phyloP scores from a whole-genome alignment of 1,140 invertebrate species.

The Drosophila albomicans region DNA sequence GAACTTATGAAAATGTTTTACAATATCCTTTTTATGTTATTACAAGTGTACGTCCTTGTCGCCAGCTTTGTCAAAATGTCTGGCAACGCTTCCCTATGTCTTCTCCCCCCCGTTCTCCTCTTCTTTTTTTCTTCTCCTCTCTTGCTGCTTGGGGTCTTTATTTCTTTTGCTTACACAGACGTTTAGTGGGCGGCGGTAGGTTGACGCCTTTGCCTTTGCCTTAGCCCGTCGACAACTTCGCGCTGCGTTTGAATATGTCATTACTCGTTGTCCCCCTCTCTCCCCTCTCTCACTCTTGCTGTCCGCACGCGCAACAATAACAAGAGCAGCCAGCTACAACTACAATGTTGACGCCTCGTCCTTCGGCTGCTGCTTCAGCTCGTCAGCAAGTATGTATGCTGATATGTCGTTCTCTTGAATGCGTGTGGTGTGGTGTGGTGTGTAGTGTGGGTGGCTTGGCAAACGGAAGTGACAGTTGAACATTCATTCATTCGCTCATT shows the following conservation, averaged over 20 bases:
- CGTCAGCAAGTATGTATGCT: slow-evolving; percentile 53
- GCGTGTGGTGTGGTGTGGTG: slow-evolving; percentile 10
- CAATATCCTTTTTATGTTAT: slow-evolving; percentile 85
- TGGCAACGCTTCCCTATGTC: slow-evolving; percentile 67
- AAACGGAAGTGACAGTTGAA: slow-evolving; percentile 80
- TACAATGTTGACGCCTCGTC: slow-evolving; percentile 63
- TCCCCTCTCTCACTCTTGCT: slow-evolving; percentile 4
- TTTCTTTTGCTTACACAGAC: slow-evolving; percentile 19
- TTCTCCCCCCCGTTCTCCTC: background rate
- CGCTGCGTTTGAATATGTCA: slow-evolving; percentile 82
- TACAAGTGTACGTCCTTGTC: slow-evolving; percentile 84
- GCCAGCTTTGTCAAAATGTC: slow-evolving; percentile 84
- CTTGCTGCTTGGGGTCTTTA: slow-evolving; percentile 22
- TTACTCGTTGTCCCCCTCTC: slow-evolving; percentile 54
- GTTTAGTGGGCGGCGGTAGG: slow-evolving; percentile 30
- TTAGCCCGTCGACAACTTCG: slow-evolving; percentile 72
- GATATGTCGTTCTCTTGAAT: slow-evolving; percentile 35
- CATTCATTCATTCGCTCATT: slow-evolving; percentile 76
- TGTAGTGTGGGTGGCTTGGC: slow-evolving; percentile 36
- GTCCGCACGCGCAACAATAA: slow-evolving; percentile 31
- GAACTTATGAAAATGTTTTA: slow-evolving; percentile 85
- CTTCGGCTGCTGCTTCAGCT: slow-evolving; percentile 22
- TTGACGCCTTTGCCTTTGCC: slow-evolving; percentile 62
- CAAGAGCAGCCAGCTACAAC: slow-evolving; percentile 48
- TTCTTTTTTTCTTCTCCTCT: background rate